A percentile compares a stretch with the other conserved stretches of the same genome.
Conservation (phyloP, 2,797 vertebrate species). For the Peromyscus nudipes region DNA sequence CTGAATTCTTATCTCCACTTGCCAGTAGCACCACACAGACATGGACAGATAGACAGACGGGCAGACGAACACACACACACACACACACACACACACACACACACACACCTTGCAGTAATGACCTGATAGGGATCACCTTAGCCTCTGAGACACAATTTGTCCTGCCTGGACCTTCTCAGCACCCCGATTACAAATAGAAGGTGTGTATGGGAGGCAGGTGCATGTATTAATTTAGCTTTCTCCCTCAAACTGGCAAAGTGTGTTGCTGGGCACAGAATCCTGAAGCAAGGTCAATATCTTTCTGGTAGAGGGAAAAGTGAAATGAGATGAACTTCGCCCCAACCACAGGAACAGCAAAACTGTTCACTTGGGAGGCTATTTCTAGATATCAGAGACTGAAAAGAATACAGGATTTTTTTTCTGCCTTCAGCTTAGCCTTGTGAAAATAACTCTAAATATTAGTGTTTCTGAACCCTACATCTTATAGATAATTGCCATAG, state of each 20-base stretch:
- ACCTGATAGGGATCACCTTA: not conserved
- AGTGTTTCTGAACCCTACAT: not conserved
- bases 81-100: not conserved
- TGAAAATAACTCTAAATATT: not conserved
- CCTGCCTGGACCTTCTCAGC: not conserved
- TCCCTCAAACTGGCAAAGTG: not conserved
- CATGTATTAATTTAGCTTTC: not conserved
- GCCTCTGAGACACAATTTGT: not conserved
- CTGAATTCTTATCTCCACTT: not conserved
- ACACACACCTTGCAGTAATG: not conserved
- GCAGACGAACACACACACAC: not conserved
- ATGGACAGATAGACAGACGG: not conserved
- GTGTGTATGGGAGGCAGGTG: not conserved
- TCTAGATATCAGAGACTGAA: not conserved
- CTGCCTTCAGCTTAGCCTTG: not conserved
- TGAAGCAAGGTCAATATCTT: not conserved
- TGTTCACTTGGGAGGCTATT: not conserved
- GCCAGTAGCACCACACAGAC: not conserved
- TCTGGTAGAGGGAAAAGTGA: not conserved
- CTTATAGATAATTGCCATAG: constrained; percentile 9
- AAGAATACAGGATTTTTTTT: not conserved
- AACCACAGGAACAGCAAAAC: not conserved
- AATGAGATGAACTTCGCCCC: not conserved
- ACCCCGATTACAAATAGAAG: not conserved
- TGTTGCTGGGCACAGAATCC: not conserved